A percentile compares a stretch with the other conserved stretches of the same genome.
phyloP scores from a whole-genome alignment of 2,113 vertebrate species.

The Elanoides forficatus region DNA sequence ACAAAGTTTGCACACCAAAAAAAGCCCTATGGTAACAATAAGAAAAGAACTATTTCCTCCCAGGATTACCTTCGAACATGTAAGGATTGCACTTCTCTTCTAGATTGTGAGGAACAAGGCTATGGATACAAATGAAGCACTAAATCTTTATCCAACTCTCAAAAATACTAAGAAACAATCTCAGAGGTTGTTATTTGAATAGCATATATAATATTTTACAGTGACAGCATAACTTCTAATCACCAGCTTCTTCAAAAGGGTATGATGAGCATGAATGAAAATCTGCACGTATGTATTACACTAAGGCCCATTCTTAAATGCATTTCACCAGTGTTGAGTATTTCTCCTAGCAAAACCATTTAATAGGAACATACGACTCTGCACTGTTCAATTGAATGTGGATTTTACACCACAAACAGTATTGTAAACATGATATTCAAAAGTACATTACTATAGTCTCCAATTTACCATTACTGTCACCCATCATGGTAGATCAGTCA shows the following conservation, averaged over 20 bases:
- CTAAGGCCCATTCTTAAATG: not conserved
- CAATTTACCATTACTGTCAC: not conserved
- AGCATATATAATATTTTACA: not conserved
- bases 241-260: not conserved
- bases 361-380: not conserved
- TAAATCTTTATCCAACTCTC: not conserved
- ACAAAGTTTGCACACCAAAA: not conserved
- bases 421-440: not conserved
- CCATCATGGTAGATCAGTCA: not conserved
- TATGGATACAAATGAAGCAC: not conserved
- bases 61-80: not conserved
- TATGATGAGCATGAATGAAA: not conserved
- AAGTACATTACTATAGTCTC: not conserved
- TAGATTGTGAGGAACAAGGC: not conserved
- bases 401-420: not conserved
- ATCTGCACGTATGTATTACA: not conserved
- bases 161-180: not conserved
- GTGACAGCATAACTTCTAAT: not conserved
- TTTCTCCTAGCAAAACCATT: not conserved
- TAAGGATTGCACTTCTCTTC: not conserved
- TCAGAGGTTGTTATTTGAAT: not conserved
- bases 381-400: not conserved
- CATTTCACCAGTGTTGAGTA: not conserved
- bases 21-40: not conserved
- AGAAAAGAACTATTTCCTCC: not conserved